Conservation (phyloP, 2,888 invertebrate genomes). For the Apodemia duryi region DNA sequence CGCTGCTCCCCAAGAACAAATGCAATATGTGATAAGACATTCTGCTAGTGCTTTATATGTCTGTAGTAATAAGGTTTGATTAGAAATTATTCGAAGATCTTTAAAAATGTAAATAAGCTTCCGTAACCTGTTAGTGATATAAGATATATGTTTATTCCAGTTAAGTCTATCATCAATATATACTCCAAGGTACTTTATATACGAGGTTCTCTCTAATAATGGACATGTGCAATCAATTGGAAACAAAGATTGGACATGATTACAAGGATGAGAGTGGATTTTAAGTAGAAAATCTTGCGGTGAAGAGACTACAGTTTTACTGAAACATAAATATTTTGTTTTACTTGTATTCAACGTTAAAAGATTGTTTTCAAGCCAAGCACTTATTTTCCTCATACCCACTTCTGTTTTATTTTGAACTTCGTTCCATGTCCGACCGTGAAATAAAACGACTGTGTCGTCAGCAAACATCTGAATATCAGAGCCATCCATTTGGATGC, state of each 20-base stretch:
- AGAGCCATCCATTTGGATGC: background rate
- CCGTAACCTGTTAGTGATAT: background rate
- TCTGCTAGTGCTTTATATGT: background rate
- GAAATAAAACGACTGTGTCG: background rate
- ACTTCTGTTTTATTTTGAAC: background rate
- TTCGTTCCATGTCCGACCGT: too few relatives aligned
- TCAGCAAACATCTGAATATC: constrained; percentile 2
- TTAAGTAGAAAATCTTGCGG: background rate
- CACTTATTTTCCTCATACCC: constrained; percentile 1
- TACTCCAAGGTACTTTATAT: constrained; percentile 3
- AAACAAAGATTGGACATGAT: background rate
- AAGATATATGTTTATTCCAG: background rate
- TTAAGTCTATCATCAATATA: constrained; percentile 2
- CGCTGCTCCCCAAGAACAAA: background rate
- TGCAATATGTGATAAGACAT: background rate
- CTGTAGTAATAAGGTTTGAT: background rate
- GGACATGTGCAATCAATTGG: constrained; percentile 19
- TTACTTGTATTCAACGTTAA: background rate
- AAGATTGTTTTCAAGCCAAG: background rate
- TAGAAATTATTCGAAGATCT: background rate
- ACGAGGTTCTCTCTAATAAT: background rate
- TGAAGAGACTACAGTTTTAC: background rate
- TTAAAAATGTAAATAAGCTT: too few relatives aligned
- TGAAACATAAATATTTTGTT: background rate
- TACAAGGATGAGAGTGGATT: constrained; percentile 11